These are phyloP conservation scores for Epizoanthus ramosus DNA, from an alignment of 92 coral and sea anemone species.

Conservation along the genomic window DNA sequence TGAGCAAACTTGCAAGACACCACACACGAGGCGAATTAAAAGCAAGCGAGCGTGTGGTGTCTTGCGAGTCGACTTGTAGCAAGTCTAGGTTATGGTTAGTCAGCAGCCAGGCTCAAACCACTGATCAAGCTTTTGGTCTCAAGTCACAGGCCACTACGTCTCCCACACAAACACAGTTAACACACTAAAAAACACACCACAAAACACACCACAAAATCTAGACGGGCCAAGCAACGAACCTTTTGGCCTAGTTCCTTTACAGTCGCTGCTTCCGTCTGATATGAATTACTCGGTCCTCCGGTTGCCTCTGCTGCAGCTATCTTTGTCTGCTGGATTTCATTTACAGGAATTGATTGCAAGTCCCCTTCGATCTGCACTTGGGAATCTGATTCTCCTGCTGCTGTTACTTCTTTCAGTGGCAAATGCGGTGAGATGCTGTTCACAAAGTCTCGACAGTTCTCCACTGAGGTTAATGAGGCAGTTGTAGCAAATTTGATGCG, in stretches of 20 bases:
- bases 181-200: too few relatives aligned
- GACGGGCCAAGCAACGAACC: not conserved
- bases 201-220: too few relatives aligned
- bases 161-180: too few relatives aligned
- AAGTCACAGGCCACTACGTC: too few relatives aligned
- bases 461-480: slow-evolving; percentile 55
- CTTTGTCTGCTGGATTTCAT: slow-evolving; percentile 36
- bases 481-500: slow-evolving; percentile 79
- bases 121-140: too few relatives aligned
- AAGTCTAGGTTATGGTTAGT: too few relatives aligned
- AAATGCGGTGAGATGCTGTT: slow-evolving; percentile 61
- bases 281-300: slow-evolving; percentile 6
- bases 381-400: slow-evolving; percentile 36
- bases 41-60: too few relatives aligned
- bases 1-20: too few relatives aligned
- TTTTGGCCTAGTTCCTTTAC: slow-evolving; percentile 13
- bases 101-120: too few relatives aligned
- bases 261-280: not conserved
- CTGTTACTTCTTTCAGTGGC: slow-evolving; percentile 70
- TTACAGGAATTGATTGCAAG: slow-evolving; percentile 57
- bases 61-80: too few relatives aligned
- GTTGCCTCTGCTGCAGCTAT: not conserved
- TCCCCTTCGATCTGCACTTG: slow-evolving; percentile 77
- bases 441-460: slow-evolving; percentile 80
- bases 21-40: too few relatives aligned